Evolutionary conservation across 92 coral and sea anemone species (phyloP).

Genomic region (Galaxea fascicularis): DNA sequence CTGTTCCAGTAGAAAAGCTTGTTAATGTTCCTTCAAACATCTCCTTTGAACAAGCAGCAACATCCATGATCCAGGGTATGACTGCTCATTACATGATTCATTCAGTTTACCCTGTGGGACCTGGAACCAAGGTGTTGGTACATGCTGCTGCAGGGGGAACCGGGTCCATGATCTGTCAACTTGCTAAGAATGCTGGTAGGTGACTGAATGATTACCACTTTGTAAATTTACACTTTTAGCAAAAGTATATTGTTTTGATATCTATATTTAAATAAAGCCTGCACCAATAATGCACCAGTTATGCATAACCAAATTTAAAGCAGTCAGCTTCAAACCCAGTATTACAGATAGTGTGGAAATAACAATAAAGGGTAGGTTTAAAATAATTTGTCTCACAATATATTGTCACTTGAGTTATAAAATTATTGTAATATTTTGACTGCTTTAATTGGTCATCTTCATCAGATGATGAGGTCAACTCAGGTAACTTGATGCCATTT

Average conservation of each 20-base stretch:
- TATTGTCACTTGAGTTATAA: background rate
- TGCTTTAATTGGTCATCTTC: too few relatives aligned
- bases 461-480: too few relatives aligned
- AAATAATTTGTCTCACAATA: background rate
- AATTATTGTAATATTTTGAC: background rate
- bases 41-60: constrained; percentile 63
- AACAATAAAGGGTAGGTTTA: background rate
- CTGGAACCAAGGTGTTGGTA: constrained; percentile 67
- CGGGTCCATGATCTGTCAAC: constrained; percentile 66
- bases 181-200: constrained; percentile 71
- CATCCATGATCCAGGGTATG: constrained; percentile 74
- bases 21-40: constrained; percentile 62
- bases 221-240: too few relatives aligned
- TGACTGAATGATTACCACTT: background rate
- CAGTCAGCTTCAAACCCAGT: too few relatives aligned
- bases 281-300: too few relatives aligned
- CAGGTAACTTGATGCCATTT: too few relatives aligned
- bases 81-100: constrained; percentile 72
- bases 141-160: constrained; percentile 82
- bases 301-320: too few relatives aligned
- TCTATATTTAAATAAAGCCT: too few relatives aligned
- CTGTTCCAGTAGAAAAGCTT: constrained; percentile 5
- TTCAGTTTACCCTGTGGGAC: constrained; percentile 45
- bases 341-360: too few relatives aligned
- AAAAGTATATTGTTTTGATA: too few relatives aligned